phyloP scores from a whole-genome alignment of 2,888 invertebrate species.

The Ectemnius continuus region DNA sequence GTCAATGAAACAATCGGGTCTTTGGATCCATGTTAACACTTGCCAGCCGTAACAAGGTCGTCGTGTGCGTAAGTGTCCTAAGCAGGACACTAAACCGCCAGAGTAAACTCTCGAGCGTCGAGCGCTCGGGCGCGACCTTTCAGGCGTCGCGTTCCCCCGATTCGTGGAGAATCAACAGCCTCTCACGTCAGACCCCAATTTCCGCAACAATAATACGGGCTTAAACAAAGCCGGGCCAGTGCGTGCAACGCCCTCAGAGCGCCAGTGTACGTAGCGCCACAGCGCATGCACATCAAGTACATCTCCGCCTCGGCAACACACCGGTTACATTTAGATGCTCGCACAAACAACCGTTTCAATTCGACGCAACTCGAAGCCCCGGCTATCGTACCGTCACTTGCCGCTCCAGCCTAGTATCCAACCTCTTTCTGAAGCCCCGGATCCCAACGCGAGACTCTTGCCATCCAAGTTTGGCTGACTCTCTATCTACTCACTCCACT shows the following conservation, averaged over 20 bases:
- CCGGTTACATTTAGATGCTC: conserved; percentile 29
- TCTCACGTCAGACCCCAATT: conserved; percentile 48
- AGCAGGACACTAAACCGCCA: conserved; percentile 34
- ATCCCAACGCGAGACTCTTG: conserved; percentile 20
- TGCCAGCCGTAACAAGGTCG: too few relatives aligned
- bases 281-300: conserved; percentile 27
- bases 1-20: too few relatives aligned
- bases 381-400: background rate
- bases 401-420: conserved; percentile 6
- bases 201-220: conserved; percentile 50
- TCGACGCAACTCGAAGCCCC: conserved; percentile 24
- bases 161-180: conserved; percentile 40
- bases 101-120: conserved; percentile 31
- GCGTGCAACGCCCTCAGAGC: conserved; percentile 11
- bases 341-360: conserved; percentile 39
- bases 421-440: conserved; percentile 9
- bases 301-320: conserved; percentile 23
- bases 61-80: conserved; percentile 22
- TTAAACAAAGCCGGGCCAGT: conserved; percentile 49
- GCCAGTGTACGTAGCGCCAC: background rate
- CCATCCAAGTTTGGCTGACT: conserved; percentile 37
- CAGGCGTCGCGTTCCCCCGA: conserved; percentile 20
- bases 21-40: too few relatives aligned
- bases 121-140: conserved; percentile 22
- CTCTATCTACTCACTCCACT: conserved; percentile 5